These are phyloP conservation scores for Chroicocephalus ridibundus DNA, from an alignment of 2,113 vertebrate species.

Conservation along the genomic window DNA sequence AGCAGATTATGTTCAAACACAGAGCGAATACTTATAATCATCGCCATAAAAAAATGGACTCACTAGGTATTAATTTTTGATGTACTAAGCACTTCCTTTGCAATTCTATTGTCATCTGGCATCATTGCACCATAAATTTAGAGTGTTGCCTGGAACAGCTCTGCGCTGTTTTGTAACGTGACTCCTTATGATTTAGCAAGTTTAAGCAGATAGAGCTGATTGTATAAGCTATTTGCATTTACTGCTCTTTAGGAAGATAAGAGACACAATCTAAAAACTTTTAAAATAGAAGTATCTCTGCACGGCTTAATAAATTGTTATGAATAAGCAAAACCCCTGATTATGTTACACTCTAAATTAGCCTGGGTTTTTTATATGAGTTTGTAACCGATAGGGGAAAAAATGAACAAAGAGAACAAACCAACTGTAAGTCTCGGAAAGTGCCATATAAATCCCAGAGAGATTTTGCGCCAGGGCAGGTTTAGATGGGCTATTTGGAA, in stretches of 20 bases:
- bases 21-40: conserved; percentile 7
- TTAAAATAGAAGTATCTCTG: not conserved
- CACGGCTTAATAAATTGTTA: not conserved
- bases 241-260: not conserved
- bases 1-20: not conserved
- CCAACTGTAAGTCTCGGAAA: not conserved
- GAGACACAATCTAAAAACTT: not conserved
- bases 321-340: not conserved
- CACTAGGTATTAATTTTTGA: conserved; percentile 26
- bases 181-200: not conserved
- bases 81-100: conserved; percentile 9
- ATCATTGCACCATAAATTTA: not conserved
- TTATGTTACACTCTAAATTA: not conserved
- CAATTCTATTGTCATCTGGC: conserved; percentile 33
- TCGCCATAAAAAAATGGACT: not conserved
- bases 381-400: not conserved
- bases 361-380: not conserved
- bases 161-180: not conserved
- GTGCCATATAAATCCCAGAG: not conserved
- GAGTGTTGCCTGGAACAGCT: conserved; percentile 2
- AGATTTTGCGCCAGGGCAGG: not conserved
- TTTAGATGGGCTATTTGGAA: not conserved
- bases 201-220: not conserved
- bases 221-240: not conserved
- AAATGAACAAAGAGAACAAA: not conserved